Conservation (phyloP, 2,888 invertebrate species). For the Latrodectus elegans region DNA sequence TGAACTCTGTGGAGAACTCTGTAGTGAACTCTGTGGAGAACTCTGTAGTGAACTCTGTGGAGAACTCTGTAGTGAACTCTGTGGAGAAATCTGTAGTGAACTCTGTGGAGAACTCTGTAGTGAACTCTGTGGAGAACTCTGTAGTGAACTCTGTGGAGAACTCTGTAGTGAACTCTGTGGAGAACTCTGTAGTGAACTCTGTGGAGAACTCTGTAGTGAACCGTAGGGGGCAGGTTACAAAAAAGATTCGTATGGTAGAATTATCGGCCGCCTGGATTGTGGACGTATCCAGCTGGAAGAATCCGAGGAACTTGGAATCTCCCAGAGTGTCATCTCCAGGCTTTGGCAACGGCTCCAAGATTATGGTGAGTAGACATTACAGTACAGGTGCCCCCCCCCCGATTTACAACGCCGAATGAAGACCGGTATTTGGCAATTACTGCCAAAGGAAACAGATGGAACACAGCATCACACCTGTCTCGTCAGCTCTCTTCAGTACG, state of each 20-base stretch:
- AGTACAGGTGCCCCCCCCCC: no score
- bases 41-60: conserved; percentile 48
- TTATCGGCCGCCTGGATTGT: no score
- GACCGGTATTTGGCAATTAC: no score
- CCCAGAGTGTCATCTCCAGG: no score
- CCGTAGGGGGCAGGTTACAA: conserved; percentile 65
- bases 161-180: conserved; percentile 48
- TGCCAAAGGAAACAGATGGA: no score
- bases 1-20: conserved; percentile 60
- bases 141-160: conserved; percentile 47
- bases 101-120: conserved; percentile 35
- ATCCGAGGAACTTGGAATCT: no score
- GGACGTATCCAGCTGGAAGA: no score
- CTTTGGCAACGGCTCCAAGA: no score
- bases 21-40: conserved; percentile 47
- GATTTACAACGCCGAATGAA: no score
- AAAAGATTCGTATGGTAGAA: conserved; percentile 2
- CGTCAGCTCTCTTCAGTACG: no score
- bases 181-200: conserved; percentile 48
- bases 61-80: conserved; percentile 49
- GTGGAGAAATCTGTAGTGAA: conserved; percentile 39
- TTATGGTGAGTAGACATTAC: no score
- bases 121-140: conserved; percentile 60
- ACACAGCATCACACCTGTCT: no score
- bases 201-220: conserved; percentile 43